phyloP scores from a whole-genome alignment of 2,797 vertebrate species.

The Cercopithecus neglectus region DNA sequence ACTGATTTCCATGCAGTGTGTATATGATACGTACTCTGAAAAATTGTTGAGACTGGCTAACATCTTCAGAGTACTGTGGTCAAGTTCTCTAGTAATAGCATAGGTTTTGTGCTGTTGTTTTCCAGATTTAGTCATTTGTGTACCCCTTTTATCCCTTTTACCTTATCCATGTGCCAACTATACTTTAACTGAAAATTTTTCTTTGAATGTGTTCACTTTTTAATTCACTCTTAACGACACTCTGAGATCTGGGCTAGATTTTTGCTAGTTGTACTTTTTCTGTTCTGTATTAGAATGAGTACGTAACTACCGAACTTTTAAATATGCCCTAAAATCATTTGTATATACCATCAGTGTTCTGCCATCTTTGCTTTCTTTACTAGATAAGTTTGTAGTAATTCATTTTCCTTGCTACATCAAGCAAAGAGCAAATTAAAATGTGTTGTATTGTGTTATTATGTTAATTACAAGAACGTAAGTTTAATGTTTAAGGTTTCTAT shows the following conservation, averaged over 20 bases:
- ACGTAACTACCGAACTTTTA: not conserved
- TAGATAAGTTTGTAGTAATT: conserved; percentile 12
- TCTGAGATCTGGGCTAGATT: conserved; percentile 13
- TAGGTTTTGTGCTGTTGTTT: not conserved
- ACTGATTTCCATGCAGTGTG: not conserved
- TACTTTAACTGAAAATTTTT: not conserved
- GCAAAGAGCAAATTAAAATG: not conserved
- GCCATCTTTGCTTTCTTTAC: not conserved
- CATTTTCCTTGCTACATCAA: not conserved
- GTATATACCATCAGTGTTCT: not conserved
- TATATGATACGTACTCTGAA: not conserved
- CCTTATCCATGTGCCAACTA: not conserved
- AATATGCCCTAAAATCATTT: not conserved
- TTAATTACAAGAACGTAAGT: not conserved
- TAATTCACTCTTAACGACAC: not conserved
- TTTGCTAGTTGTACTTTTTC: not conserved
- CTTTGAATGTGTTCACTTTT: not conserved
- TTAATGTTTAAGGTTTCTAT: not conserved
- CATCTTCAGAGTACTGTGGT: not conserved
- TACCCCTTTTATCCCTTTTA: not conserved
- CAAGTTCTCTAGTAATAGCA: not conserved
- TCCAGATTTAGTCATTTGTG: not conserved
- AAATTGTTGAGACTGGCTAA: not conserved
- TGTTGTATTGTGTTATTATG: not conserved
- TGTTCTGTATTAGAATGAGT: not conserved